A percentile compares a stretch with the other conserved stretches of the same genome.
Evolutionary conservation across 2,113 vertebrate genomes (phyloP).

Genomic region (Cavia aperea): DNA sequence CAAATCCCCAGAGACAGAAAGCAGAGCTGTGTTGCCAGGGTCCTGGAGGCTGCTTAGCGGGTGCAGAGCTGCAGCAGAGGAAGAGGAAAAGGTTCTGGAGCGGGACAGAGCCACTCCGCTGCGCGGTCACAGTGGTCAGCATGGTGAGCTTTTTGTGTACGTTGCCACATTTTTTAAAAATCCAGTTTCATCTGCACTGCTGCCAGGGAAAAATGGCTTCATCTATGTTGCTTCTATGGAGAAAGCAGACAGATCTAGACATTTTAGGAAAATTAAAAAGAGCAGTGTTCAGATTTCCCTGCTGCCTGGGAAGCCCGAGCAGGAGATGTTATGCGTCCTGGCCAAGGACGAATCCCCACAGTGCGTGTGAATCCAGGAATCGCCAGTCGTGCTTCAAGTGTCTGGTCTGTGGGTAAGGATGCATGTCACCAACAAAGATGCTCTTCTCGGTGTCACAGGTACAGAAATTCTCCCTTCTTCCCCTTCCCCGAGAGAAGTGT

Average conservation of each 20-base stretch:
- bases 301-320: neutral
- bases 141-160: neutral
- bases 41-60: accelerated
- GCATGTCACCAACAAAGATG: conserved; percentile 12
- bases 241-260: neutral
- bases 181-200: neutral
- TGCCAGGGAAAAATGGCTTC: neutral
- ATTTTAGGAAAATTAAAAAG: neutral
- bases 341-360: neutral
- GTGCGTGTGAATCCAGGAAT: neutral
- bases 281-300: neutral
- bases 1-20: neutral
- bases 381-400: no score
- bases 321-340: neutral
- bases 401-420: neutral
- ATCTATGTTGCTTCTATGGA: neutral
- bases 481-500: neutral
- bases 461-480: conserved; percentile 41
- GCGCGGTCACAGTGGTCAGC: neutral
- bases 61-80: neutral
- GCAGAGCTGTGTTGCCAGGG: neutral
- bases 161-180: neutral
- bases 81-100: neutral
- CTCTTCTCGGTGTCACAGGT: conserved; percentile 30
- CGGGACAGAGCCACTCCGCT: neutral